Conservation (phyloP, 2,888 invertebrate genomes). For the Hofmannophila pseudospretella region DNA sequence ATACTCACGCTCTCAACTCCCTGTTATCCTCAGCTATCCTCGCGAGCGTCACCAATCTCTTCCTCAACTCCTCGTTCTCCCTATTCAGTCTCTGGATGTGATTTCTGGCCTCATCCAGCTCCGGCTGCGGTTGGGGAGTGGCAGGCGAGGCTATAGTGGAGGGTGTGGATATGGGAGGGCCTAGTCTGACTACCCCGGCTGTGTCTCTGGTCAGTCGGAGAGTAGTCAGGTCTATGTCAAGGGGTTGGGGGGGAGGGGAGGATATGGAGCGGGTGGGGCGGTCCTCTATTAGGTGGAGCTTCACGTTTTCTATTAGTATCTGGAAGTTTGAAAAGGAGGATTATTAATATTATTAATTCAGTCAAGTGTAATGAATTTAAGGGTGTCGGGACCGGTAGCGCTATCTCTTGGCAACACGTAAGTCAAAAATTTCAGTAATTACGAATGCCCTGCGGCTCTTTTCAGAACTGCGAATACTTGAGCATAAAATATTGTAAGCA, state of each 20-base stretch:
- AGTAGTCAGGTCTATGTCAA: slow-evolving; percentile 84
- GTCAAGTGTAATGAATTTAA: no score
- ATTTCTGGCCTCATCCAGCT: slow-evolving; percentile 64
- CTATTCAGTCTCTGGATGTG: slow-evolving; percentile 42
- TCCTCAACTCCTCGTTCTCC: slow-evolving; percentile 74
- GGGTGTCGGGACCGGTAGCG: no score
- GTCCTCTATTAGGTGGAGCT: slow-evolving; percentile 88
- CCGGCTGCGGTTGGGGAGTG: slow-evolving; percentile 49
- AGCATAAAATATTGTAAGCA: no score
- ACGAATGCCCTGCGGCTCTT: no score
- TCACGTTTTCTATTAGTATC: slow-evolving; percentile 86
- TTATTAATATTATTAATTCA: no score
- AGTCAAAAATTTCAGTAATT: no score
- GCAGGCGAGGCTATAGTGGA: slow-evolving; percentile 42
- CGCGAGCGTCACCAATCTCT: slow-evolving; percentile 62
- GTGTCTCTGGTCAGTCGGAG: slow-evolving; percentile 83
- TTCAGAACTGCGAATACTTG: no score
- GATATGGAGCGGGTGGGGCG: slow-evolving; percentile 86
- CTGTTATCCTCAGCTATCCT: slow-evolving; percentile 76
- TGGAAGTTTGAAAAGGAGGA: no score
- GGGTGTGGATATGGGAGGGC: slow-evolving; percentile 69
- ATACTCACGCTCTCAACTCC: slow-evolving; percentile 69
- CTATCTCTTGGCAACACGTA: no score
- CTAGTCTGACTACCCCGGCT: slow-evolving; percentile 86
- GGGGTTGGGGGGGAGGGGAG: slow-evolving; percentile 88